Evolutionary conservation across 2,113 vertebrate species (phyloP), one percentile per base, ranked within the genome.

Genomic region (Lates calcarifer): DNA sequence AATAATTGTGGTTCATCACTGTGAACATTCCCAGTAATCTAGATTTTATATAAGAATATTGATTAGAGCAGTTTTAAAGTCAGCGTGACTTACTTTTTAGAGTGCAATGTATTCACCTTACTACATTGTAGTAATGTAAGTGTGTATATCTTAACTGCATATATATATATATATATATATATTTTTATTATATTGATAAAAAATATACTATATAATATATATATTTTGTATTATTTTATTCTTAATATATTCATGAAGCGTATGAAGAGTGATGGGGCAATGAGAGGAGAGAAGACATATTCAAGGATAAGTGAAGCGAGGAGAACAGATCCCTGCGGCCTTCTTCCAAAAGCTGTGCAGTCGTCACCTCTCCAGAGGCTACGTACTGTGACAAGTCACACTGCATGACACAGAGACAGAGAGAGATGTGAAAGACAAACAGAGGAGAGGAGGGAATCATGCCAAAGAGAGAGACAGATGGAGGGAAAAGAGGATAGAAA

Each of bases 301-400:
- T 74, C 47, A 70, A 71, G 75, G 57, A 45, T 18, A 73, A 79
- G 72, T 51, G 26, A 55, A 37, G 28, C 43, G 7, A 68, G 53
- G 62, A 69, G 51, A 75, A 74, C 17, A 58, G 55, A 72, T 77
- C 78, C 76, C 70, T 12, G 68, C 45, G 14, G 75, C 22, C 39
- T 35, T 53, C 58, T 45, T 75, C 37, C n/a, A 73, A 67, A 72
- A 79, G 62, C 76, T 58, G 74, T 11, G 70, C 18, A 10, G 47
- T 43, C 10, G 24, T 79, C 83, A 85, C 77, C 64, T 65, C 82
- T 79, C 77, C 74, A 47, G 77, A 74, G 51, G 57, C 82, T 57
- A 26, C 55, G 24, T 56, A 51, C 84, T 61, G 79, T 14, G 29
- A 83, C 84, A 55, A 62, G 80, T 84, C 55, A 53, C 26, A 26